A percentile compares a stretch with the other conserved stretches of the same genome.
Evolutionary conservation across 35 echinoderm and acorn worm species (phyloP).

Genomic region (Nesometra sesokonis): DNA sequence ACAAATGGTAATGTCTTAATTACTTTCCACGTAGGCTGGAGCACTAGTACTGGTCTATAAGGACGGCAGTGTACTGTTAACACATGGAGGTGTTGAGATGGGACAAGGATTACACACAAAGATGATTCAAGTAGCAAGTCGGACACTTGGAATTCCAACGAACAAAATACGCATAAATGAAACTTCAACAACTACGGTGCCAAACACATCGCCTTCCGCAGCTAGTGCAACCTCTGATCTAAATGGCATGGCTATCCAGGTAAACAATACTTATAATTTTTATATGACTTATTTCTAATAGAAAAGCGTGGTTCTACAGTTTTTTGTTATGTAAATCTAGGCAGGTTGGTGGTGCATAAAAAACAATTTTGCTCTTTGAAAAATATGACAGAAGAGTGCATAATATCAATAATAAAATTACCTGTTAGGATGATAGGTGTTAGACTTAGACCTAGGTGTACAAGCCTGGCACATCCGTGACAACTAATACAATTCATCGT

Average conservation of each 20-base stretch:
- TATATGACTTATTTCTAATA: no score
- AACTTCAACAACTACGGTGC: constrained; percentile 50
- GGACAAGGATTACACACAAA: constrained; percentile 81
- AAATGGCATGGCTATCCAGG: constrained; percentile 67
- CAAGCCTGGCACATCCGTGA: no score
- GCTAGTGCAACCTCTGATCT: constrained; percentile 53
- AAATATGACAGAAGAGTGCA: no score
- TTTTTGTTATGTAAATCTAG: no score
- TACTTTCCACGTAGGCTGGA: constrained; percentile 52
- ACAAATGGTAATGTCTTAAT: not conserved
- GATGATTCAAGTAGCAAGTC: constrained; percentile 65
- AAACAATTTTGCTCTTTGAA: no score
- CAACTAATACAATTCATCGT: no score
- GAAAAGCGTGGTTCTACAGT: no score
- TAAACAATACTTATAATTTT: not conserved
- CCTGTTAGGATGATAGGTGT: no score
- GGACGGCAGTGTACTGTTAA: constrained; percentile 62
- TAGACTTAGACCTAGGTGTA: no score
- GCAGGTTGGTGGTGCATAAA: no score
- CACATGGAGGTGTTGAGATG: constrained; percentile 81
- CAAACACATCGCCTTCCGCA: constrained; percentile 42
- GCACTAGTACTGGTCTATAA: constrained; percentile 75
- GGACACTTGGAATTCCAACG: constrained; percentile 30
- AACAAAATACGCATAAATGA: constrained; percentile 49
- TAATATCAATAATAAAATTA: no score